phyloP scores from a whole-genome alignment of 1,140 invertebrate genomes.

The Anadara kagoshimensis region DNA sequence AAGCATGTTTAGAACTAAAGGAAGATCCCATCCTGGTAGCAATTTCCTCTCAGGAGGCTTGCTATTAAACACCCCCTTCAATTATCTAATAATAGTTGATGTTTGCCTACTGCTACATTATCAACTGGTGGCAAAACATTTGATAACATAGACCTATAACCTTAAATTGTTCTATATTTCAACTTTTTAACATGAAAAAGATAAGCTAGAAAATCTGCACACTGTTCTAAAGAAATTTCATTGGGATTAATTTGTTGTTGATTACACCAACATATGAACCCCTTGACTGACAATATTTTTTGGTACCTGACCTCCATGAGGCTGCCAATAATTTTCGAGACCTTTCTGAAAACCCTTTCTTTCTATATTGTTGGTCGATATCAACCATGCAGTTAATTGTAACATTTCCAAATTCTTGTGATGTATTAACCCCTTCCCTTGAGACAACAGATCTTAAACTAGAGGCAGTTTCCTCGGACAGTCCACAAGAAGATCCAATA shows the following conservation, averaged over 20 bases:
- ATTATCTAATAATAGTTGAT: background rate
- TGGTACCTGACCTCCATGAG: background rate
- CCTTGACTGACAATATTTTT: background rate
- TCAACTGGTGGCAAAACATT: slow-evolving; percentile 21
- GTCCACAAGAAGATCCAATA: slow-evolving; percentile 2
- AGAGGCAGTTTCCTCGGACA: slow-evolving; percentile 8
- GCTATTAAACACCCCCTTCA: background rate
- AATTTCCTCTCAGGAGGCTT: background rate
- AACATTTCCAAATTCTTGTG: slow-evolving; percentile 12
- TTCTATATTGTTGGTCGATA: slow-evolving; percentile 20
- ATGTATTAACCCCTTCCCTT: background rate
- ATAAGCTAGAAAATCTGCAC: background rate
- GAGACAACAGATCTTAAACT: slow-evolving; percentile 7
- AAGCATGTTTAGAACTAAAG: background rate
- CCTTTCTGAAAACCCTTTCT: slow-evolving; percentile 20
- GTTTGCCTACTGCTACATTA: background rate
- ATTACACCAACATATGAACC: slow-evolving; percentile 22
- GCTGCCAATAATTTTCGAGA: slow-evolving; percentile 11
- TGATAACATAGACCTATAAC: slow-evolving; percentile 32
- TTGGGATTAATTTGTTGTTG: background rate
- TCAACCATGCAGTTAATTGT: slow-evolving; percentile 18
- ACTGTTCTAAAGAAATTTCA: background rate
- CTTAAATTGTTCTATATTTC: slow-evolving; percentile 34
- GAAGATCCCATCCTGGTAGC: slow-evolving; percentile 1
- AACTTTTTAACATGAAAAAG: slow-evolving; percentile 4